Conservation (phyloP, 2,113 vertebrate species). For the Lasiurus borealis region DNA sequence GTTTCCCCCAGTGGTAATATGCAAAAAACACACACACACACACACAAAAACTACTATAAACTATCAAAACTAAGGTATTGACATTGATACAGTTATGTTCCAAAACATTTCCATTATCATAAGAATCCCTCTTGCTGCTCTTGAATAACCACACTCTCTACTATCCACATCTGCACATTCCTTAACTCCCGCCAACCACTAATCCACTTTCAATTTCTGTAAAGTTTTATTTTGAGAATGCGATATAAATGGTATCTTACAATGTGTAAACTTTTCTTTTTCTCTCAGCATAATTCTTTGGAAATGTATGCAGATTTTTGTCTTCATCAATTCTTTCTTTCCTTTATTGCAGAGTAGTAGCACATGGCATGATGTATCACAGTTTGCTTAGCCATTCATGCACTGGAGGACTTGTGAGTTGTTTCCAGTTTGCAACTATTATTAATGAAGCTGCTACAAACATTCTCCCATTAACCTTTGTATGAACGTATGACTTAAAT, state of each 20-base stretch:
- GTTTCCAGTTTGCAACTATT: background rate
- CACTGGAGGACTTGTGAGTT: background rate
- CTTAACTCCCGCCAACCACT: too few relatives aligned
- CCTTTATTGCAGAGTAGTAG: background rate
- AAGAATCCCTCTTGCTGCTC: background rate
- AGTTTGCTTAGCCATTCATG: background rate
- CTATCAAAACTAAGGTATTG: background rate
- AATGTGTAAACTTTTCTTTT: background rate
- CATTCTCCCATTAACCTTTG: background rate
- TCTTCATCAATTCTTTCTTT: background rate
- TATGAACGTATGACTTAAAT: background rate
- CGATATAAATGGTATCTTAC: background rate
- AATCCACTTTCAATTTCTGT: background rate
- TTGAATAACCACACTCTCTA: background rate
- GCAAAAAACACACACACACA: background rate
- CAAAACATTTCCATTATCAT: background rate
- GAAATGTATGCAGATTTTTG: background rate
- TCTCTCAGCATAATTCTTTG: background rate
- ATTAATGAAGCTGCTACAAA: background rate
- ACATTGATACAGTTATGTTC: background rate
- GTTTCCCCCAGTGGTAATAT: background rate
- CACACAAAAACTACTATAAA: background rate
- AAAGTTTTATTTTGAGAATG: background rate
- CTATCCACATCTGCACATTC: too few relatives aligned
- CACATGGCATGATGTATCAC: accelerated